These are phyloP conservation scores for Sclerurus mexicanus DNA, from an alignment of 2,113 vertebrate genomes.

Conservation along the genomic window DNA sequence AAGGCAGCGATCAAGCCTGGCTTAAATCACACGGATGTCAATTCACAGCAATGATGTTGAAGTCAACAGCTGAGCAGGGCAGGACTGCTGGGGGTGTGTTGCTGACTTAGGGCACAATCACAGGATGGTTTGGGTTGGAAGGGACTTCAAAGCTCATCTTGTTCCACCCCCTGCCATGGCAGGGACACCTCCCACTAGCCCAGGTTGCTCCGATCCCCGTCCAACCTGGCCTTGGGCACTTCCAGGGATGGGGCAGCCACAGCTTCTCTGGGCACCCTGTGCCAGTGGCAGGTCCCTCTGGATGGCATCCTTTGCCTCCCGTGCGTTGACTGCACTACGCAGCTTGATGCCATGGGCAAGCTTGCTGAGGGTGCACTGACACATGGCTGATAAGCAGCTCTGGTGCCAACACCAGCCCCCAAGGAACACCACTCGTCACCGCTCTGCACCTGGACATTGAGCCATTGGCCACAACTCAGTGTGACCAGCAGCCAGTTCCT, in stretches of 20 bases:
- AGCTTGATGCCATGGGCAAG: not conserved
- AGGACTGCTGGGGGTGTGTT: not conserved
- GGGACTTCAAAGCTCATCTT: not conserved
- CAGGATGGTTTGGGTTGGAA: not conserved
- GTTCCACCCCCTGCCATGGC: not conserved
- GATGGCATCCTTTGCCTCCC: not conserved
- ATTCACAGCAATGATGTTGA: not conserved
- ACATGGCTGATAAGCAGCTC: not conserved
- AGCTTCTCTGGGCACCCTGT: not conserved
- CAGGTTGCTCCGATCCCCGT: fast-evolving
- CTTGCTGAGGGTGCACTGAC: not conserved
- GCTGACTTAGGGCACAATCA: not conserved
- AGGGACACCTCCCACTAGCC: not conserved
- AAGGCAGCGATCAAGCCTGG: not conserved
- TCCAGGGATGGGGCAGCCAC: not conserved
- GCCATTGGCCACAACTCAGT: not conserved
- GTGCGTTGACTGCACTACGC: not conserved
- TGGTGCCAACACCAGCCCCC: not conserved
- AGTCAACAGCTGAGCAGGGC: not conserved
- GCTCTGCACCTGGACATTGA: fast-evolving
- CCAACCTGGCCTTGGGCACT: not conserved
- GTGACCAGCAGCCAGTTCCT: not conserved
- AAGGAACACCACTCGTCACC: not conserved
- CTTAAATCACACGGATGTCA: not conserved
- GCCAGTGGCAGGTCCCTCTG: not conserved